Conservation (phyloP, 2,888 invertebrate genomes). For the Lamellibrachia columna region DNA sequence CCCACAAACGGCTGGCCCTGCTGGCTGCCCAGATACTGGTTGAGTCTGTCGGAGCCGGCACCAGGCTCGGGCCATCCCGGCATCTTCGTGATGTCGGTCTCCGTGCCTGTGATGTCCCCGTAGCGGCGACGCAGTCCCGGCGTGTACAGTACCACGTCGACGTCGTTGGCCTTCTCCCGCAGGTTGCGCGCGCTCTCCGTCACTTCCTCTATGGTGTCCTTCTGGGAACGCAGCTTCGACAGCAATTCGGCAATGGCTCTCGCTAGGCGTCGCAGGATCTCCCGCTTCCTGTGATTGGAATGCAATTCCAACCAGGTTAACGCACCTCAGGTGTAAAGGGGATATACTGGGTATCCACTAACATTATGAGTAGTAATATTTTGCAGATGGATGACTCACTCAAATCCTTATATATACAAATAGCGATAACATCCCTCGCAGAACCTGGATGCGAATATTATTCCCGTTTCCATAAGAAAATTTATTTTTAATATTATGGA, state of each 20-base stretch:
- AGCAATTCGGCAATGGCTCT: not conserved
- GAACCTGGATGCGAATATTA: too few relatives aligned
- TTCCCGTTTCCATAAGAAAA: too few relatives aligned
- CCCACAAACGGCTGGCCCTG: not conserved
- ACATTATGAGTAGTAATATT: too few relatives aligned
- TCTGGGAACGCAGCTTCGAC: not conserved
- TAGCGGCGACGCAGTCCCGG: not conserved
- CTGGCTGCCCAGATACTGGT: not conserved
- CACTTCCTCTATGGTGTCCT: not conserved
- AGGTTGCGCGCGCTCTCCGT: not conserved
- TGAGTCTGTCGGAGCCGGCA: not conserved
- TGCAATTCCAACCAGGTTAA: not conserved
- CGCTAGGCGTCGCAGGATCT: not conserved
- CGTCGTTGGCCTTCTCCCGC: not conserved
- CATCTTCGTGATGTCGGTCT: not conserved
- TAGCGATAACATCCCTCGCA: too few relatives aligned
- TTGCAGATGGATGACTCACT: too few relatives aligned
- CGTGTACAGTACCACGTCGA: not conserved
- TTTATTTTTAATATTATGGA: too few relatives aligned
- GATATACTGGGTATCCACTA: too few relatives aligned
- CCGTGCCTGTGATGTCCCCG: not conserved
- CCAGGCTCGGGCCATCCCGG: not conserved
- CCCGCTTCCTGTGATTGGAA: not conserved
- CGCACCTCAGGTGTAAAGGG: not conserved
- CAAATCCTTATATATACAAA: too few relatives aligned